Conservation (phyloP, 1,140 invertebrate species). For the Bombus ignitus region DNA sequence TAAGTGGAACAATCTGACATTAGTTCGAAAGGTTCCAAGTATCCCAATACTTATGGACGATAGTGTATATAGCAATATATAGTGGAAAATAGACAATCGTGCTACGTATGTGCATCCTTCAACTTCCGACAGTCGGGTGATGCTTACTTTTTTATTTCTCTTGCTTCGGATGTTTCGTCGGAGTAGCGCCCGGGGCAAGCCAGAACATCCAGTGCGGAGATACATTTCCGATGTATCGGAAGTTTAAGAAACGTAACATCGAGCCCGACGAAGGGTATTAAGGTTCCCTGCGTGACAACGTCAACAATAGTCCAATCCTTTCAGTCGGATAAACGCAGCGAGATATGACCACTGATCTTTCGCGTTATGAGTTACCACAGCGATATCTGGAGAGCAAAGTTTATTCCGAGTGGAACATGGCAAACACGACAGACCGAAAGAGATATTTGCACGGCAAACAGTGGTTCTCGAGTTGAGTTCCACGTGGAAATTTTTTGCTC, state of each 20-base stretch:
- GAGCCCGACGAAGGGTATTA: background rate
- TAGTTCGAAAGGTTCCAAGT: too few relatives aligned
- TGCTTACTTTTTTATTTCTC: background rate
- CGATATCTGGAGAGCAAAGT: background rate
- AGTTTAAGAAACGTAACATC: background rate
- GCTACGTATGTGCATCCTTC: too few relatives aligned
- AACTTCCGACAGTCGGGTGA: background rate
- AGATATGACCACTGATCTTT: background rate
- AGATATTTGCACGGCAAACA: constrained; percentile 5
- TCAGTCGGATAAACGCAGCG: background rate
- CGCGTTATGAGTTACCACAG: background rate
- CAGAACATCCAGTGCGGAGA: background rate
- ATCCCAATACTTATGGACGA: too few relatives aligned
- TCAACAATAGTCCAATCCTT: background rate
- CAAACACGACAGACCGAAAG: background rate
- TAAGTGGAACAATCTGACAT: too few relatives aligned
- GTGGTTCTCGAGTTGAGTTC: background rate
- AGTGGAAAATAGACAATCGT: too few relatives aligned
- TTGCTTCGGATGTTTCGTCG: background rate
- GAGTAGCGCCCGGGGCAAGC: background rate
- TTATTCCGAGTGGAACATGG: background rate
- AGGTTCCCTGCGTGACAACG: background rate
- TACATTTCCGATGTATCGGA: background rate
- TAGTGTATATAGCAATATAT: too few relatives aligned
- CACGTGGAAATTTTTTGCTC: constrained; percentile 1